These are phyloP conservation scores for Gallinago paraguaiae DNA, from an alignment of 2,113 vertebrate genomes.

Conservation along the genomic window DNA sequence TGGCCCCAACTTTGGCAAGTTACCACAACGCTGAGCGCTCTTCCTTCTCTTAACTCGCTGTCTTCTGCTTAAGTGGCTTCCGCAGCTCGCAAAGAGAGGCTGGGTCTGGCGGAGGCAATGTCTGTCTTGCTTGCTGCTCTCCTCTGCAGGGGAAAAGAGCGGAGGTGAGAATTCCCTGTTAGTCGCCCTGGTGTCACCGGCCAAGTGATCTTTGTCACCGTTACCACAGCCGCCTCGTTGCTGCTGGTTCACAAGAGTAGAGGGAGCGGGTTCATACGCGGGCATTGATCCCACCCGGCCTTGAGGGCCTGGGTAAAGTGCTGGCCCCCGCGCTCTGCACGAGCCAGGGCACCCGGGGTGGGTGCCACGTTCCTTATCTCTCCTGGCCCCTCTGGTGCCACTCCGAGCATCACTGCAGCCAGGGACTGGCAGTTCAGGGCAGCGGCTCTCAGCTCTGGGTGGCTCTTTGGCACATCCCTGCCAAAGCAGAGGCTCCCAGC, in stretches of 20 bases:
- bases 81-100: neutral
- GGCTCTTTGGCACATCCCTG: neutral
- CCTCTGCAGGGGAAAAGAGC: neutral
- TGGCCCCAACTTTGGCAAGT: conserved; percentile 51
- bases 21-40: neutral
- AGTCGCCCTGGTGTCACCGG: neutral
- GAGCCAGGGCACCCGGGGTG: neutral
- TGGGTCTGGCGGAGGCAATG: neutral
- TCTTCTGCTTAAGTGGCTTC: conserved; percentile 42
- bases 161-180: neutral
- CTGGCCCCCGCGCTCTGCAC: neutral
- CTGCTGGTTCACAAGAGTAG: neutral
- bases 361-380: fast-evolving
- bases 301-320: neutral
- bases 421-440: neutral
- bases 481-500: neutral
- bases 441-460: neutral
- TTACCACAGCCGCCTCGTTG: neutral
- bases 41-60: conserved; percentile 26
- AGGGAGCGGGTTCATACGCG: fast-evolving
- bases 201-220: neutral
- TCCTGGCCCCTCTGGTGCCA: neutral
- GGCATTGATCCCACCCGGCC: neutral
- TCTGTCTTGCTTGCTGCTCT: neutral
- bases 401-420: neutral